These are phyloP conservation scores for Perca flavescens DNA, from an alignment of 2,113 vertebrate genomes.

Conservation along the genomic window DNA sequence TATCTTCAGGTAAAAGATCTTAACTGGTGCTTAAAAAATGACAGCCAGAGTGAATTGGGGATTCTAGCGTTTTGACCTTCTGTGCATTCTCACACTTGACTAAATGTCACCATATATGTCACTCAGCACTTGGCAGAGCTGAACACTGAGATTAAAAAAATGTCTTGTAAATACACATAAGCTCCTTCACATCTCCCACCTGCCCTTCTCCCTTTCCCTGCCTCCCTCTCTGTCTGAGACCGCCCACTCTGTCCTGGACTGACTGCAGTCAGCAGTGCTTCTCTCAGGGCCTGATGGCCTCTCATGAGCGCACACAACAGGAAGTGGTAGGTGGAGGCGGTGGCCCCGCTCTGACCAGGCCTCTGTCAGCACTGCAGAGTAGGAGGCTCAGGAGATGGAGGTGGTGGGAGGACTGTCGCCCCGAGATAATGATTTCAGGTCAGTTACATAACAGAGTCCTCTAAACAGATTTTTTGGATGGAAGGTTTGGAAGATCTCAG, in stretches of 20 bases:
- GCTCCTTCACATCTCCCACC: background rate
- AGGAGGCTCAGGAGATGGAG: conserved; percentile 32
- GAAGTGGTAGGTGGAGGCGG: conserved; percentile 30
- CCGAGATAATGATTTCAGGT: conserved; percentile 32
- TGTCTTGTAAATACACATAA: conserved; percentile 25
- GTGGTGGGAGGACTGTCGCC: conserved; percentile 37
- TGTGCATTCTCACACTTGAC: background rate
- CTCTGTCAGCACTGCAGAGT: conserved; percentile 9
- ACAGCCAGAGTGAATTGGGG: background rate
- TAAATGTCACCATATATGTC: conserved; percentile 29
- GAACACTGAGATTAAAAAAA: conserved; percentile 1
- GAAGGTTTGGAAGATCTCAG: conserved; percentile 16
- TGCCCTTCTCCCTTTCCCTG: background rate
- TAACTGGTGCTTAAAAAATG: background rate
- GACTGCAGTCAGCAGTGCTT: background rate
- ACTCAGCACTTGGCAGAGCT: background rate
- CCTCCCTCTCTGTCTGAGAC: conserved; percentile 5
- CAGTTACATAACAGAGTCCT: conserved; percentile 14
- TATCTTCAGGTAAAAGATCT: background rate
- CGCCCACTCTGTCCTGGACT: conserved; percentile 28
- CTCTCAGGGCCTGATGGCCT: background rate
- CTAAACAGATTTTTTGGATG: conserved; percentile 25
- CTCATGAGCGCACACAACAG: conserved; percentile 6
- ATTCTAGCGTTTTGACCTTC: background rate
- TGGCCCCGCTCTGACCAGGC: conserved; percentile 31